Conservation (phyloP, 1,140 invertebrate species). For the Tribolium madens region DNA sequence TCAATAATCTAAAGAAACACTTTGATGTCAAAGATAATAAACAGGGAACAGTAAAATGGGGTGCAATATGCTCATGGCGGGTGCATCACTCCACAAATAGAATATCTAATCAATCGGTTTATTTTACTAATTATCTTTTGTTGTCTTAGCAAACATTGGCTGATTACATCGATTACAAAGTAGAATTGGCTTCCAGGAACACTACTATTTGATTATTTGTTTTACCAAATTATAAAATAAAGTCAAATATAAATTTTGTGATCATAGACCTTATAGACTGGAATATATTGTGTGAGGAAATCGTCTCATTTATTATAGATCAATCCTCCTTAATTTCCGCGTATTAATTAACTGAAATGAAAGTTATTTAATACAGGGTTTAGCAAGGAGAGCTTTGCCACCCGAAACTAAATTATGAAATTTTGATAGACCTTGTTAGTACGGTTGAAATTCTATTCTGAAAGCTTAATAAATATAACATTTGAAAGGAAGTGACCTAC, state of each 20-base stretch:
- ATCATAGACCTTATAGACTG: too few relatives aligned
- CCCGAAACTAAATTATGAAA: conserved; percentile 24
- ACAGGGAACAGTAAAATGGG: conserved; percentile 18
- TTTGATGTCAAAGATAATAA: conserved; percentile 21
- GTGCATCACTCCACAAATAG: conserved; percentile 15
- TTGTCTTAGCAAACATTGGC: conserved; percentile 6
- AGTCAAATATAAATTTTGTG: neutral
- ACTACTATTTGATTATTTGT: neutral
- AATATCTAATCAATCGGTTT: conserved; percentile 34
- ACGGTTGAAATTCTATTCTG: neutral
- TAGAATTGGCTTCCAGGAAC: neutral
- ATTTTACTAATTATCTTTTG: conserved; percentile 33
- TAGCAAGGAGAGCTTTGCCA: conserved; percentile 5
- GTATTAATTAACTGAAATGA: conserved; percentile 21
- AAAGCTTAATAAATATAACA: conserved; percentile 13
- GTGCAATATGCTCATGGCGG: neutral
- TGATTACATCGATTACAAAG: conserved; percentile 8
- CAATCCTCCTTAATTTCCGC: neutral
- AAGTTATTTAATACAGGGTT: neutral
- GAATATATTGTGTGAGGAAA: too few relatives aligned
- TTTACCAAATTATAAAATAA: neutral
- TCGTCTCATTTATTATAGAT: conserved; percentile 11
- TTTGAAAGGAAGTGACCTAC: conserved; percentile 13
- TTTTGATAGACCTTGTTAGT: neutral
- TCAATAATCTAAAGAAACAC: conserved; percentile 3